Evolutionary conservation across 2,113 vertebrate species (phyloP).

Genomic region (Rhipidura dahli): DNA sequence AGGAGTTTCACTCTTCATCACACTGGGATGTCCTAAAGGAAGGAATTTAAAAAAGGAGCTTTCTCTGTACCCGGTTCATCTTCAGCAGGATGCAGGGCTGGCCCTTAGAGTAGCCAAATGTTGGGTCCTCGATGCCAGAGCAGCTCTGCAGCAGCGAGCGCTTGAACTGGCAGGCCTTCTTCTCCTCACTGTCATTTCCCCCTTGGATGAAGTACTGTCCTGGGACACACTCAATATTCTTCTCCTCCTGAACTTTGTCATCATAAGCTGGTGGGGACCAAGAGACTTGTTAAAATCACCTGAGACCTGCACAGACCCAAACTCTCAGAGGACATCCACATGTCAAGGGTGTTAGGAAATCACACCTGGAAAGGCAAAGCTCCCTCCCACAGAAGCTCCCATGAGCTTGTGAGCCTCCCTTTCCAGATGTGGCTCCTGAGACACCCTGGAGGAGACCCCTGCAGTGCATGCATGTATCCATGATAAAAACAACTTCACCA

Average conservation of each 20-base stretch:
- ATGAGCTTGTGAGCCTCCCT: not conserved
- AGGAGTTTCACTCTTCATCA: not conserved
- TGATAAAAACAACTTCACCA: rapidly evolving
- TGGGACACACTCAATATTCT: slow-evolving; percentile 83
- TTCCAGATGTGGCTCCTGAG: not conserved
- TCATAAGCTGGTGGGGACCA: slow-evolving; percentile 81
- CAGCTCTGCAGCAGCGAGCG: slow-evolving; percentile 88
- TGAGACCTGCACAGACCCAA: rapidly evolving
- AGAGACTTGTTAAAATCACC: not conserved
- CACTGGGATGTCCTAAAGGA: not conserved
- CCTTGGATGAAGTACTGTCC: slow-evolving; percentile 92
- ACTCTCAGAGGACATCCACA: rapidly evolving
- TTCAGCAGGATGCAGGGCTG: slow-evolving; percentile 91
- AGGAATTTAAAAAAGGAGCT: rapidly evolving
- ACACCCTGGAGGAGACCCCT: not conserved
- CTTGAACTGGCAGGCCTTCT: slow-evolving; percentile 93
- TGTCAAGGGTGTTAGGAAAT: not conserved
- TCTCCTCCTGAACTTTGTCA: slow-evolving; percentile 87
- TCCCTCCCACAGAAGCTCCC: not conserved
- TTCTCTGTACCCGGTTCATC: slow-evolving; percentile 89
- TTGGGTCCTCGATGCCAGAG: slow-evolving; percentile 84
- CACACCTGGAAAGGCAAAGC: not conserved
- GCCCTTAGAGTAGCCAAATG: slow-evolving; percentile 89
- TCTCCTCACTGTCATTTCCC: slow-evolving; percentile 78
- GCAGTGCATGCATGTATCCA: rapidly evolving